Evolutionary conservation across 2,888 invertebrate species (phyloP), one percentile per base, ranked within the genome.

Genomic region (Anarsia innoxiella): DNA sequence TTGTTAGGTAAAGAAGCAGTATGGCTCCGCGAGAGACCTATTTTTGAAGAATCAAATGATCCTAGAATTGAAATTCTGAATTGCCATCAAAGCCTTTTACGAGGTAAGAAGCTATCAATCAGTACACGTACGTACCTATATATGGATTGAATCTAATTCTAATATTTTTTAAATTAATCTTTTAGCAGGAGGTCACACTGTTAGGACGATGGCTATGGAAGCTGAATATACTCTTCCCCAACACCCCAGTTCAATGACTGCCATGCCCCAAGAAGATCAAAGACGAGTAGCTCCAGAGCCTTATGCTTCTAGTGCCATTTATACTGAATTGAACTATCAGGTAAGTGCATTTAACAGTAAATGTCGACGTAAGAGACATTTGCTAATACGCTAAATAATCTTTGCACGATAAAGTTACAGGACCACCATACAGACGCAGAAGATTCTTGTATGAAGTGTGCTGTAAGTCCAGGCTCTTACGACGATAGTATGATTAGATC

Each of bases 291-390:
- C 89, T 2, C 89, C 90, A 1, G 91, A 91, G 41, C 91, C 93
- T 1, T 93, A 93, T 51, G 93, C 93, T 2, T 92, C 93, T 0
- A 92, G 92, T 39, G 92, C 92, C 36, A 84, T 84, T 56, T 84
- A 84, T 42, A 82, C 83, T n/a, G 83, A 84, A 58, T 47, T 84
- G 23, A 82, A 80, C 48, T 84, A 83, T 55, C 78, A 75, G 67
- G 83, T 80, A 44, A 34, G 55, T 50, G 1, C 4, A 16, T 19
- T 19, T 19, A 19, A 19, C n/a, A n/a, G n/a, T n/a, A n/a, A n/a
- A n/a, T n/a, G n/a, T n/a, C n/a, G n/a, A n/a, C n/a, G n/a, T n/a
- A n/a, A n/a, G n/a, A n/a, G n/a, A 19, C 8, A 8, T 19, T 19
- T 19, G 8, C 4, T 19, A 19, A 5, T 3, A 19, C 4, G 19